These are phyloP conservation scores for Desmodus rotundus DNA, from an alignment of 2,113 vertebrate species.

Conservation along the genomic window DNA sequence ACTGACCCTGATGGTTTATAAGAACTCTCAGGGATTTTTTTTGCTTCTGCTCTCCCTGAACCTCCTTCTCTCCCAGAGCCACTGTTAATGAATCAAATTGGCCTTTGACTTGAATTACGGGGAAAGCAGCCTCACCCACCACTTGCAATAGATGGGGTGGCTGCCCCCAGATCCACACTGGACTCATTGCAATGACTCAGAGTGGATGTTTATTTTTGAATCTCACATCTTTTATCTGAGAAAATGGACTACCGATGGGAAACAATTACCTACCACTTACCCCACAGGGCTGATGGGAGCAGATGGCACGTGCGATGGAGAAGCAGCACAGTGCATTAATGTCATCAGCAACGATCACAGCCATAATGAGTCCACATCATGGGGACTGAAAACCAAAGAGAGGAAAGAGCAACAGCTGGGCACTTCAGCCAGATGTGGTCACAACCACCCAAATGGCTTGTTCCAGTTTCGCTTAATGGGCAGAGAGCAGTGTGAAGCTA, in stretches of 20 bases:
- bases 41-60: slow-evolving; percentile 54
- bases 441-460: slow-evolving; percentile 55
- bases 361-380: slow-evolving; percentile 67
- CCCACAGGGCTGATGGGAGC: slow-evolving; percentile 74
- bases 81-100: slow-evolving; percentile 73
- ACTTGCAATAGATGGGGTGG: slow-evolving; percentile 56
- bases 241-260: slow-evolving; percentile 74
- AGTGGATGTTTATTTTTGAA: slow-evolving; percentile 74
- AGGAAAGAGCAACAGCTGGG: slow-evolving; percentile 71
- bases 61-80: slow-evolving; percentile 28
- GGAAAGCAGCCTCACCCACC: slow-evolving; percentile 40
- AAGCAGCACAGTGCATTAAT: slow-evolving; percentile 69
- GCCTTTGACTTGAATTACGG: slow-evolving; percentile 62
- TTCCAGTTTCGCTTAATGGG: slow-evolving; percentile 50
- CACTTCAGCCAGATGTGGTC: slow-evolving; percentile 63
- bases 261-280: slow-evolving; percentile 76
- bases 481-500: background rate
- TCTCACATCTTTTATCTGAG: slow-evolving; percentile 64
- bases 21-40: slow-evolving; percentile 41
- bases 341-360: slow-evolving; percentile 74
- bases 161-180: slow-evolving; percentile 50
- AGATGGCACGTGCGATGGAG: slow-evolving; percentile 65
- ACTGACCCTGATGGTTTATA: slow-evolving; percentile 53
- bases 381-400: slow-evolving; percentile 49
- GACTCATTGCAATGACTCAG: slow-evolving; percentile 37